These are phyloP conservation scores for Nymphalis io DNA, from an alignment of 1,140 invertebrate genomes.

Conservation along the genomic window DNA sequence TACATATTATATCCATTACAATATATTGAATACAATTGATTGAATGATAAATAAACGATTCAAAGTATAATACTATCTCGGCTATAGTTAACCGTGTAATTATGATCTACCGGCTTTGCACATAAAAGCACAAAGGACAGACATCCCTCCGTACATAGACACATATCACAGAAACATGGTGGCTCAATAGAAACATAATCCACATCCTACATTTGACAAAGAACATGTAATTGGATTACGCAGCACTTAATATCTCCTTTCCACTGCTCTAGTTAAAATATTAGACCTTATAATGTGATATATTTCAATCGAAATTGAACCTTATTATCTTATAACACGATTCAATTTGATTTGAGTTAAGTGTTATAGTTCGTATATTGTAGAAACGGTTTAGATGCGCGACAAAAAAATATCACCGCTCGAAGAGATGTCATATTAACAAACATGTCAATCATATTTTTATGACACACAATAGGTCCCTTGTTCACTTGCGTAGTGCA, in stretches of 20 bases:
- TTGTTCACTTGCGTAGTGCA: constrained; percentile 73
- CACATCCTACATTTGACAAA: constrained; percentile 76
- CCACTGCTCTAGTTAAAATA: constrained; percentile 50
- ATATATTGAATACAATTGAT: too few species aligned
- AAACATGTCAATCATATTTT: constrained; percentile 81
- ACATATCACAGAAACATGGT: constrained; percentile 55
- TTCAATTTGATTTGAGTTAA: constrained; percentile 11
- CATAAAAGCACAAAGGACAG: constrained; percentile 45
- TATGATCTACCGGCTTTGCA: constrained; percentile 28
- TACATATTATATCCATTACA: too few species aligned
- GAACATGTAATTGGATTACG: constrained; percentile 76
- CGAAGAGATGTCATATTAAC: constrained; percentile 79
- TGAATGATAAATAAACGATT: too few species aligned
- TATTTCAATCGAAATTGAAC: constrained; percentile 12
- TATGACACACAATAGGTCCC: constrained; percentile 71
- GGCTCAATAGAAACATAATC: constrained; percentile 74
- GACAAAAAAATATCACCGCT: constrained; percentile 81
- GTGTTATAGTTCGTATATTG: neutral
- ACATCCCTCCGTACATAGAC: constrained; percentile 61
- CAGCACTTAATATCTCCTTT: constrained; percentile 74
- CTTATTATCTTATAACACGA: neutral
- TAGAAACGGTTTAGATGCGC: constrained; percentile 30
- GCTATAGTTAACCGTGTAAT: constrained; percentile 33
- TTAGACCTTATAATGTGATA: constrained; percentile 40
- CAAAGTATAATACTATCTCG: neutral